Percentiles rank a stretch among this genome's conserved stretches.
Conservation (phyloP, 2,888 invertebrate species). For the Melolontha melolontha region DNA sequence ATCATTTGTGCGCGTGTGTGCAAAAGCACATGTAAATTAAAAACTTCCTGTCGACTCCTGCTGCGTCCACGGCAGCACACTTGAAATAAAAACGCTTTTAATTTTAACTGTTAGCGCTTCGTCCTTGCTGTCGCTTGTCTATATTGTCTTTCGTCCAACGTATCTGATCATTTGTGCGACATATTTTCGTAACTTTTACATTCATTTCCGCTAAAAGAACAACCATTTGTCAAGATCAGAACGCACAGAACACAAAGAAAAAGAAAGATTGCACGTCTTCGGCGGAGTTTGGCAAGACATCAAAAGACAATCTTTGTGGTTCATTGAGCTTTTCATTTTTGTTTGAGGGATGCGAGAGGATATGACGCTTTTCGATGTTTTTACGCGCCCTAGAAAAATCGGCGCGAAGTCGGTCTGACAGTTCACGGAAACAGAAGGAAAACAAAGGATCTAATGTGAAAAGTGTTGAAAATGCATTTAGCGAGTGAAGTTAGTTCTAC, state of each 20-base stretch:
- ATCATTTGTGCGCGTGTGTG: slow-evolving; percentile 55
- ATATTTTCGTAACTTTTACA: slow-evolving; percentile 5
- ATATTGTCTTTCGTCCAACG: slow-evolving; percentile 42
- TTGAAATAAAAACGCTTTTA: slow-evolving; percentile 43
- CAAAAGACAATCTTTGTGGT: slow-evolving; percentile 52
- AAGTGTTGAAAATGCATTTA: slow-evolving; percentile 75
- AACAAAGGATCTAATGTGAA: neutral
- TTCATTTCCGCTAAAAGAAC: slow-evolving; percentile 1
- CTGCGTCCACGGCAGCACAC: slow-evolving; percentile 34
- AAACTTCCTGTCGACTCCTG: slow-evolving; percentile 42
- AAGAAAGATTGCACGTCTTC: slow-evolving; percentile 5
- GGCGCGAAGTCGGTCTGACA: slow-evolving; percentile 21
- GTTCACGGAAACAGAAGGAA: slow-evolving; percentile 16
- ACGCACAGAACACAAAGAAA: neutral
- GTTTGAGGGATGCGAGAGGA: slow-evolving; percentile 5
- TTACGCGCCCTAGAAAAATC: slow-evolving; percentile 2
- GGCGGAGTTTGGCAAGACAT: slow-evolving; percentile 44
- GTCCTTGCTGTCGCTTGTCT: slow-evolving; percentile 28
- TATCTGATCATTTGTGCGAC: slow-evolving; percentile 23
- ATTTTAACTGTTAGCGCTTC: slow-evolving; percentile 37
- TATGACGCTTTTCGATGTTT: slow-evolving; percentile 7
- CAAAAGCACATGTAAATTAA: slow-evolving; percentile 44
- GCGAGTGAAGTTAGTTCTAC: slow-evolving; percentile 83
- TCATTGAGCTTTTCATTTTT: slow-evolving; percentile 50
- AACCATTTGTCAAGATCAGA: slow-evolving; percentile 26